Conservation (phyloP, 2,888 invertebrate genomes). For the Trissolcus brochymenae region DNA sequence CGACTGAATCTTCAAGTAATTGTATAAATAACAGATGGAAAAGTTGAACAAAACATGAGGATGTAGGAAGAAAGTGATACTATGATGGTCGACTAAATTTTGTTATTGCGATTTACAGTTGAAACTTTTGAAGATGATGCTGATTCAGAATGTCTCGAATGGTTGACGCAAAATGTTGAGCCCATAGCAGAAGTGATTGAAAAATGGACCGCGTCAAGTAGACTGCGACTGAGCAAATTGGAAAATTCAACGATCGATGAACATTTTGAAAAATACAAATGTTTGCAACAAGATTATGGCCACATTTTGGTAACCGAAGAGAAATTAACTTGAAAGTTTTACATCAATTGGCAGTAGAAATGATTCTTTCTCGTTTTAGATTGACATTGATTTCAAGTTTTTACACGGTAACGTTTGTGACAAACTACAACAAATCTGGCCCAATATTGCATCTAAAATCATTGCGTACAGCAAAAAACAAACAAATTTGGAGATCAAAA, state of each 20-base stretch:
- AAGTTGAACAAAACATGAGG: not conserved
- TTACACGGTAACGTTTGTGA: constrained; percentile 45
- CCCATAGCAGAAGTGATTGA: constrained; percentile 41
- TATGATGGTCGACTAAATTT: no score
- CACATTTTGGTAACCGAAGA: constrained; percentile 45
- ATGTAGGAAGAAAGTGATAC: not conserved
- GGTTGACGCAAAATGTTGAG: constrained; percentile 50
- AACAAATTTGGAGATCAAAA: constrained; percentile 41
- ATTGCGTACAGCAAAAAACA: constrained; percentile 46
- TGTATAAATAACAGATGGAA: no score
- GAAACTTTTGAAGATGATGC: constrained; percentile 41
- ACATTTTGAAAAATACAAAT: constrained; percentile 53
- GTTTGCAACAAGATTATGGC: constrained; percentile 49
- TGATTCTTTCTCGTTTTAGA: constrained; percentile 21
- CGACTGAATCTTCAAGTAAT: constrained; percentile 46
- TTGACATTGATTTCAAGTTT: constrained; percentile 51
- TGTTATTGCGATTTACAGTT: constrained; percentile 17
- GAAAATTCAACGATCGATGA: constrained; percentile 45
- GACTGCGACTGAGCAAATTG: constrained; percentile 36
- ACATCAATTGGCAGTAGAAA: not conserved
- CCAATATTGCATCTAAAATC: constrained; percentile 44
- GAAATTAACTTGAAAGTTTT: no score
- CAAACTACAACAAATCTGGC: constrained; percentile 42
- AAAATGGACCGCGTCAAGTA: constrained; percentile 50
- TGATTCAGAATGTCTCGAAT: constrained; percentile 41